Conservation (phyloP, 2,113 vertebrate genomes). For the Cyphomyrus discorhynchus region DNA sequence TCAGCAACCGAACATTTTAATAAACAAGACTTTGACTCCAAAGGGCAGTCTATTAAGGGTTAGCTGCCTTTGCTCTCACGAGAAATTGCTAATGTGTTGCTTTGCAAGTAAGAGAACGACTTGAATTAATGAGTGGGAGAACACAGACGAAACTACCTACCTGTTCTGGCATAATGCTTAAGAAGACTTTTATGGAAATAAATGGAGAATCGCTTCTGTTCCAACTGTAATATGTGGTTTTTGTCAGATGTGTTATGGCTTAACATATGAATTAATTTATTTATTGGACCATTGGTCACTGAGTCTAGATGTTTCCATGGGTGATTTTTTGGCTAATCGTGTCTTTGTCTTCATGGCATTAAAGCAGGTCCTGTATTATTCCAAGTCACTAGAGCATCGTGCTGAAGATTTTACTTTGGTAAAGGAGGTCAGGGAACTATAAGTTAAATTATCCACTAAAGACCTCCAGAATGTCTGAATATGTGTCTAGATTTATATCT, state of each 20-base stretch:
- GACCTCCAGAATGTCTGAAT: neutral
- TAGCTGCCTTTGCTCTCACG: neutral
- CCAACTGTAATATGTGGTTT: neutral
- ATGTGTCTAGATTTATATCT: neutral
- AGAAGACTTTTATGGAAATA: neutral
- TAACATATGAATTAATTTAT: neutral
- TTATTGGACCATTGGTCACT: neutral
- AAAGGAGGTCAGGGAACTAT: neutral
- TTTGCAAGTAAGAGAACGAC: neutral
- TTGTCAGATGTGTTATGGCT: neutral
- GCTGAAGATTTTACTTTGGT: neutral
- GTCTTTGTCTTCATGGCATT: neutral
- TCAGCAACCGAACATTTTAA: slow-evolving; percentile 28
- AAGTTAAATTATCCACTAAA: neutral
- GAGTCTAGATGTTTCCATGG: neutral
- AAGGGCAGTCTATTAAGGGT: slow-evolving; percentile 13
- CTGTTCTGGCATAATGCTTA: neutral
- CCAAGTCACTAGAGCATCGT: neutral
- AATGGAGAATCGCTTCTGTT: neutral
- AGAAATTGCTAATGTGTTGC: neutral
- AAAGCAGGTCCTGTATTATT: neutral
- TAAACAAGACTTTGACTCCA: slow-evolving; percentile 20
- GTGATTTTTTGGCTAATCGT: neutral
- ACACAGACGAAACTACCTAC: neutral
- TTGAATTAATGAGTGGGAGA: slow-evolving; percentile 12